Evolutionary conservation across 2,888 invertebrate genomes (phyloP), one percentile per base, ranked within the genome.

Genomic region (Acanthosepion esculentum): DNA sequence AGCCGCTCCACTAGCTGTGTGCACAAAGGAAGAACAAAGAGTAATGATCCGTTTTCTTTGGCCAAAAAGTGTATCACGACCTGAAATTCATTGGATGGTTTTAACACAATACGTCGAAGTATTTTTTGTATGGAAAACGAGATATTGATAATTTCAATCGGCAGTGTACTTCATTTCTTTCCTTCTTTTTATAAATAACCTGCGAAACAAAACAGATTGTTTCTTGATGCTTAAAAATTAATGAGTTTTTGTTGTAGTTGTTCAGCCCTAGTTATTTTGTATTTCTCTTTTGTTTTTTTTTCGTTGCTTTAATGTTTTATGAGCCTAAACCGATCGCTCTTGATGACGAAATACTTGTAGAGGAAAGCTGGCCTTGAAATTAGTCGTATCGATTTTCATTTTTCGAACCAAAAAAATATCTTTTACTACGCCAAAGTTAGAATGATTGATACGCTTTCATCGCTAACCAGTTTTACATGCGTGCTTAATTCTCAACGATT

Each of bases 251-350:
- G n/a, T 15, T 59, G 3, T 59, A 7, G 20, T 59, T 23, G 3
- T 15, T n/a, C 15, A n/a, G n/a, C n/a, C 0, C 0, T 23, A 6
- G 59, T 6, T 59, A 7, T 23, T 20, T 12, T 0, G 7, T 64
- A 18, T 33, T 15, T 78, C 33, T 78, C 33, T 10, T 8, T 10
- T 15, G 15, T 33, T 33, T n/a, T 78, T 78, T 12, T 78, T 10
- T 15, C 1, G 33, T 7, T 5, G 78, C 18, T n/a, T 78, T n/a
- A 78, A 78, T 78, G n/a, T 78, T 78, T 78, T 12, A 78, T 78
- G n/a, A 78, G n/a, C 33, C n/a, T 33, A 18, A 78, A 33, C n/a
- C 18, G 78, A n/a, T 10, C 78, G n/a, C 15, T 78, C n/a, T 4
- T 78, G 78, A 78, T 33, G 1, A 41, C 8, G 78, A 33, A 78